Conservation (phyloP, 2,113 vertebrate genomes). For the Euleptes europaea region DNA sequence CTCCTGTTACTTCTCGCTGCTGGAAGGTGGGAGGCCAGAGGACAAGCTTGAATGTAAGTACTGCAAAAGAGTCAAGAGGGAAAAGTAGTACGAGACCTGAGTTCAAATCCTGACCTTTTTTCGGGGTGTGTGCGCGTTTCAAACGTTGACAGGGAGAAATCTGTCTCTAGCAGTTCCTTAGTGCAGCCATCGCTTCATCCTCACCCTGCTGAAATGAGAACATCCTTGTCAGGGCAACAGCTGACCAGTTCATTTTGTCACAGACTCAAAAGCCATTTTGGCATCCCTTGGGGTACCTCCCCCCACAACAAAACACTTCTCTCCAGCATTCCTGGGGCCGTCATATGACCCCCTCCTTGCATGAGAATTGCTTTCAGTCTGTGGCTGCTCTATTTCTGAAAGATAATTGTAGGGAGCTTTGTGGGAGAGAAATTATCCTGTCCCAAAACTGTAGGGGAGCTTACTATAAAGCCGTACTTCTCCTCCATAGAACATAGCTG, state of each 20-base stretch:
- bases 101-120: neutral
- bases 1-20: slow-evolving; percentile 89
- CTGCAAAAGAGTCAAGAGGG: neutral
- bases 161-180: neutral
- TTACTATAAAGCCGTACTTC: neutral
- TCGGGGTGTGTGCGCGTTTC: too few species aligned
- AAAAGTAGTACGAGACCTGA: neutral
- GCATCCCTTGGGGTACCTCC: neutral
- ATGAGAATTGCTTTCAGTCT: neutral
- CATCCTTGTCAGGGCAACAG: neutral
- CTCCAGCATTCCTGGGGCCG: neutral
- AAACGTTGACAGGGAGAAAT: neutral
- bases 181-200: neutral
- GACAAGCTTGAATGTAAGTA: slow-evolving; percentile 91
- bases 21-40: slow-evolving; percentile 87
- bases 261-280: neutral
- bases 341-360: neutral
- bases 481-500: neutral
- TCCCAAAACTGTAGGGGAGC: neutral
- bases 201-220: neutral
- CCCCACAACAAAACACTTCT: neutral
- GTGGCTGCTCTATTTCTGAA: neutral
- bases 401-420: neutral
- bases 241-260: neutral
- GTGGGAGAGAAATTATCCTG: neutral